Evolutionary conservation across 2,113 vertebrate genomes (phyloP).

Genomic region (Caloenas nicobarica): DNA sequence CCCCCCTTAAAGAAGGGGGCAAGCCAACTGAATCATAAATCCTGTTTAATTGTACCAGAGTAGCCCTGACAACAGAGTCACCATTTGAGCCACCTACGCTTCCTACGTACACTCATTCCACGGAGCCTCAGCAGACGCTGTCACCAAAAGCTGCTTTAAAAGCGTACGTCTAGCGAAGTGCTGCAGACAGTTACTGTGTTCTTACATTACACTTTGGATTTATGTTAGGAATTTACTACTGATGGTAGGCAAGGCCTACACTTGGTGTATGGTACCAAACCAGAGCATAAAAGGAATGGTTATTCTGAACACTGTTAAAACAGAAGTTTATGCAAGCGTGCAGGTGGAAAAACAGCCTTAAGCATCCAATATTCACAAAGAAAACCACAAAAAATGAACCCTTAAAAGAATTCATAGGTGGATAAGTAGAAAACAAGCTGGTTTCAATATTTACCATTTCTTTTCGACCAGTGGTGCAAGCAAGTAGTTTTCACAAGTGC

Average conservation of each 20-base stretch:
- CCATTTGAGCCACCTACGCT: conserved; percentile 8
- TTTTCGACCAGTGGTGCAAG: conserved; percentile 94
- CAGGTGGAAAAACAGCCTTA: neutral
- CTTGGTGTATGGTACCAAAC: neutral
- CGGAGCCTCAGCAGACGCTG: neutral
- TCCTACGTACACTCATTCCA: neutral
- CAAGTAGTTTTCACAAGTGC: conserved; percentile 94
- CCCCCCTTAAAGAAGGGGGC: neutral
- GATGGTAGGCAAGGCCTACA: neutral
- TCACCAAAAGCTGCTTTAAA: neutral
- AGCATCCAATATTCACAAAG: neutral
- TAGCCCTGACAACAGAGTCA: neutral
- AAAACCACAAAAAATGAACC: neutral
- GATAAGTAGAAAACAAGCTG: neutral
- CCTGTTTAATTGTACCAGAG: neutral
- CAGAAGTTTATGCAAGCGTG: neutral
- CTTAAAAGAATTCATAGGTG: neutral
- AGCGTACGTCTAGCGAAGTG: neutral
- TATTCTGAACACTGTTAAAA: neutral
- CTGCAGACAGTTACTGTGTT: neutral
- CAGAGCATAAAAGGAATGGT: neutral
- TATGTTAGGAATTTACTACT: neutral
- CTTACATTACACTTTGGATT: neutral
- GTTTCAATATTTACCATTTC: conserved; percentile 83
- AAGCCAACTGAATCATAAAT: neutral